Percentiles rank a stretch among this genome's conserved stretches.
Conservation (phyloP, 2,888 invertebrate genomes). For the Steinernema hermaphroditum region DNA sequence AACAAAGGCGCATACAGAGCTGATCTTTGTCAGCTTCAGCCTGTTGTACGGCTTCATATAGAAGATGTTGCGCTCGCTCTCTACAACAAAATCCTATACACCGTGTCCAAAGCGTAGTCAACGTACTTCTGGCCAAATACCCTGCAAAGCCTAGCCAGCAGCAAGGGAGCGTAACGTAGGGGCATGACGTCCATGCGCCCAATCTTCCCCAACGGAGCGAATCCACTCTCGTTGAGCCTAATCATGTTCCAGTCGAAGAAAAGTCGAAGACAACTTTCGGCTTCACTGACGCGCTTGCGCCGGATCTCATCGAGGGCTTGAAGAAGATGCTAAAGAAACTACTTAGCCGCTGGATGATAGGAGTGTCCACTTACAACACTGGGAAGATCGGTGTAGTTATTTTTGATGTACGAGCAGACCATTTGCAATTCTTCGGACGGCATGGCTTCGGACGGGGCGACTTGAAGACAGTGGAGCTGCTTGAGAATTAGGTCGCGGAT, state of each 20-base stretch:
- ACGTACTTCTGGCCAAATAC: background rate
- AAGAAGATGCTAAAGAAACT: constrained; percentile 2
- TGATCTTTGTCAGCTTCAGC: constrained; percentile 21
- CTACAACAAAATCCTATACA: background rate
- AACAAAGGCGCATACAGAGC: constrained; percentile 16
- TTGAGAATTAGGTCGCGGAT: constrained; percentile 13
- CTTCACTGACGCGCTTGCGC: constrained; percentile 8
- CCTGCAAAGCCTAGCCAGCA: background rate
- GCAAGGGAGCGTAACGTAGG: background rate
- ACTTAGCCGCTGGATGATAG: too few relatives aligned
- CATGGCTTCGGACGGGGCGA: background rate
- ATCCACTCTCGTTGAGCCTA: background rate
- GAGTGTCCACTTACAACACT: background rate
- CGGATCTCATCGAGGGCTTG: constrained; percentile 10
- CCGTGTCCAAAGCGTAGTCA: background rate
- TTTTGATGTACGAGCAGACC: background rate
- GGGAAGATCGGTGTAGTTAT: constrained; percentile 22
- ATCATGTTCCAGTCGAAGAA: constrained; percentile 25
- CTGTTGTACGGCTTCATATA: constrained; percentile 11
- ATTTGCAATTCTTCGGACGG: background rate
- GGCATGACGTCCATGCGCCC: constrained; percentile 4
- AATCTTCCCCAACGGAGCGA: background rate
- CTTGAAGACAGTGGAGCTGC: constrained; percentile 17
- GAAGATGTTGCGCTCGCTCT: constrained; percentile 19
- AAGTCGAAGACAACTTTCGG: background rate